Percentiles rank a stretch among this genome's conserved stretches.
These are phyloP conservation scores for Thamnaconus septentrionalis DNA, from an alignment of 2,113 vertebrate species.

Conservation along the genomic window DNA sequence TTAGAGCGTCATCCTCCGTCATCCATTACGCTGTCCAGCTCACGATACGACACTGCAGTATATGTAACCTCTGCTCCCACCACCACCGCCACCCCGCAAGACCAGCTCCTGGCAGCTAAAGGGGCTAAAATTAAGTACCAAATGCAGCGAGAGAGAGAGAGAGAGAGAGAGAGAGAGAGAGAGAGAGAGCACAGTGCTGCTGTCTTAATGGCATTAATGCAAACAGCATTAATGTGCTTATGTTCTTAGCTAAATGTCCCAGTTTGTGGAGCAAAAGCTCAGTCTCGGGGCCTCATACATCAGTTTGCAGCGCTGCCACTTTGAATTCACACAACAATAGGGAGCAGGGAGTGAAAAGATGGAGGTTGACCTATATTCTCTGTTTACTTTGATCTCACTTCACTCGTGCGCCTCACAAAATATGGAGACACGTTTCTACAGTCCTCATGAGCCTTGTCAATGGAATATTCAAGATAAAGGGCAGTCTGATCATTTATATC, in stretches of 20 bases:
- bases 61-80: slow-evolving; percentile 19
- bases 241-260: slow-evolving; percentile 61
- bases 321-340: slow-evolving; percentile 13
- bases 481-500: no score
- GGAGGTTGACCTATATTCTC: slow-evolving; percentile 33
- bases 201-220: slow-evolving; percentile 61
- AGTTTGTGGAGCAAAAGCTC: slow-evolving; percentile 41
- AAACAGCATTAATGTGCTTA: slow-evolving; percentile 67
- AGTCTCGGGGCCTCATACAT: slow-evolving; percentile 15
- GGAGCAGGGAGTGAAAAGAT: background rate
- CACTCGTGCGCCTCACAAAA: slow-evolving; percentile 8
- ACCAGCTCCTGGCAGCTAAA: background rate
- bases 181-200: slow-evolving; percentile 25
- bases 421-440: background rate
- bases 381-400: slow-evolving; percentile 6
- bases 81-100: no score
- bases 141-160: slow-evolving; percentile 7
- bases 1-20: slow-evolving; percentile 6
- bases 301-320: slow-evolving; percentile 5
- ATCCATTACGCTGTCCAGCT: slow-evolving; percentile 24
- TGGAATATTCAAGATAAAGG: no score
- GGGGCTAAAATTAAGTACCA: slow-evolving; percentile 25
- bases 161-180: slow-evolving; percentile 8
- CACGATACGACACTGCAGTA: slow-evolving; percentile 8
- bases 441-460: no score